Conservation (phyloP, 1,140 invertebrate species). For the Neodiprion virginianus region DNA sequence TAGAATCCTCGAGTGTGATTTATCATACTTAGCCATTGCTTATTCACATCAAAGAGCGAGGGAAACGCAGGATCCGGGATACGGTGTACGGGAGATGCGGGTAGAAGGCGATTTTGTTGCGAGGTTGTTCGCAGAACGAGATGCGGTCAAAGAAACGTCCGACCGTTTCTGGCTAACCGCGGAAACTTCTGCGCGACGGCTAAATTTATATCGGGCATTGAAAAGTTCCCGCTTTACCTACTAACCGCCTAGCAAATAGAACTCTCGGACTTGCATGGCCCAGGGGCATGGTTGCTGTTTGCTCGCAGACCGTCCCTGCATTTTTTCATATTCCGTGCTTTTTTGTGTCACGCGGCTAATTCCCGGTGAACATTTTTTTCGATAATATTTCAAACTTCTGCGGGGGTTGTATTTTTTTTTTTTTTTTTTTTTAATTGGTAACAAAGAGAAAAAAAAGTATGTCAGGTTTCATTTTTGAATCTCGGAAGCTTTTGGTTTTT, state of each 20-base stretch:
- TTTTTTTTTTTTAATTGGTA: too few species aligned
- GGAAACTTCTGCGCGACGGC: background rate
- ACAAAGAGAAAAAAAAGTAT: background rate
- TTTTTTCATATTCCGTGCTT: too few species aligned
- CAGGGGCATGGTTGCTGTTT: too few species aligned
- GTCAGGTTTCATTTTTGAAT: background rate
- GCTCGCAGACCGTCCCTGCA: too few species aligned
- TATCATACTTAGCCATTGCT: background rate
- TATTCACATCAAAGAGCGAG: background rate
- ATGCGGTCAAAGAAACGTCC: background rate
- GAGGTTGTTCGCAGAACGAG: background rate
- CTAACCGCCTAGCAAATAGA: background rate
- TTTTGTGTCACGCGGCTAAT: too few species aligned
- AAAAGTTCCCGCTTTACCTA: background rate
- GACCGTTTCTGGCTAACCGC: background rate
- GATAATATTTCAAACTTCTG: too few species aligned
- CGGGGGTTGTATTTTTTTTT: too few species aligned
- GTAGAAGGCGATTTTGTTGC: background rate
- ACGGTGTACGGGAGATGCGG: background rate
- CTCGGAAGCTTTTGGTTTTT: background rate
- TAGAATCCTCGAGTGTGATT: background rate
- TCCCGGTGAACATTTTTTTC: too few species aligned
- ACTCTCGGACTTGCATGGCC: background rate
- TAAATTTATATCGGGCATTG: background rate
- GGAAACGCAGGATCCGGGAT: background rate